Percentiles rank a stretch among this genome's conserved stretches.
phyloP scores from a whole-genome alignment of 2,113 vertebrate genomes.

The Anarhynchus alexandrinus region DNA sequence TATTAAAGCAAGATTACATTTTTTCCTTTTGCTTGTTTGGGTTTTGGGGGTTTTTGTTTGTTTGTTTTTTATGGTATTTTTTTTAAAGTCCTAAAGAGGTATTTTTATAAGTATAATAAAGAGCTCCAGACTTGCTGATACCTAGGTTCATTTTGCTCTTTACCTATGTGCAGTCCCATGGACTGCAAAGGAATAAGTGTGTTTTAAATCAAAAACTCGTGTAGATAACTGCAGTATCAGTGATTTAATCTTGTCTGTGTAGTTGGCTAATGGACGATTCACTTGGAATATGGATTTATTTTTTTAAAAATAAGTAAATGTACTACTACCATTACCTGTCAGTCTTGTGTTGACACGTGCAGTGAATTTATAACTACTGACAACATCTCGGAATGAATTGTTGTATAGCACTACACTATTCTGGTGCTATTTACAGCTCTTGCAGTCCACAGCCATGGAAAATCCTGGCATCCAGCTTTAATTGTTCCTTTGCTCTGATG shows the following conservation, averaged over 20 bases:
- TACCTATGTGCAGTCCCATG: rapidly evolving
- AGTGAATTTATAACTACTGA: not conserved
- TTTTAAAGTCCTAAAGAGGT: not conserved
- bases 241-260: not conserved
- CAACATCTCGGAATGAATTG: not conserved
- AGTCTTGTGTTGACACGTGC: not conserved
- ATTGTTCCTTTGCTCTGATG: not conserved
- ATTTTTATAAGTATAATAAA: not conserved
- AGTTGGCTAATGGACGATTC: not conserved
- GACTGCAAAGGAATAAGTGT: not conserved
- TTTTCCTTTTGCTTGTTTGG: not conserved
- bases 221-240: not conserved
- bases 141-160: not conserved
- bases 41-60: not conserved
- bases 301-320: not conserved
- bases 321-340: not conserved
- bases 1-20: not conserved
- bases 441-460: not conserved
- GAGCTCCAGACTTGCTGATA: not conserved
- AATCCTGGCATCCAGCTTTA: not conserved
- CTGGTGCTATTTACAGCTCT: not conserved
- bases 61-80: not conserved
- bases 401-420: not conserved
- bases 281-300: not conserved
- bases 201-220: not conserved